Evolutionary conservation across 2,797 vertebrate genomes (phyloP).

Genomic region (Perodicticus potto): DNA sequence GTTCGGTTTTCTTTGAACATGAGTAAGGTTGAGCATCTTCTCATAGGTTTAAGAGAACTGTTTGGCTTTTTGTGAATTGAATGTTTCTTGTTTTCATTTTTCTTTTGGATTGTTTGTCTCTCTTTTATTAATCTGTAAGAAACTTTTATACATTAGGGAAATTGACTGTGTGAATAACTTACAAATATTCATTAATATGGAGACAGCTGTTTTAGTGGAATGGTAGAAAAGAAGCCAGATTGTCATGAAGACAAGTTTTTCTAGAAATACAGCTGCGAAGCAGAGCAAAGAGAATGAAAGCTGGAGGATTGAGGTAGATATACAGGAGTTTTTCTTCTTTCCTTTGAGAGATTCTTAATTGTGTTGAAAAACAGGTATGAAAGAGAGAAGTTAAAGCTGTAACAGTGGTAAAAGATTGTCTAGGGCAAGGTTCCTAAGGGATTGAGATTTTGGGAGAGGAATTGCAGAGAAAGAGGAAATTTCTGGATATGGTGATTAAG

Average conservation of each 20-base stretch:
- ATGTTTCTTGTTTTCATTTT: background rate
- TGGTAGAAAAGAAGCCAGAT: slow-evolving; percentile 34
- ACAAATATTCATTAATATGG: slow-evolving; percentile 27
- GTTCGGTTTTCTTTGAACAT: slow-evolving; percentile 15
- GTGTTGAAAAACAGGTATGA: slow-evolving; percentile 27
- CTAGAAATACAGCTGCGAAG: slow-evolving; percentile 54
- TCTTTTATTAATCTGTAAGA: slow-evolving; percentile 29
- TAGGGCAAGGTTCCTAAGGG: background rate
- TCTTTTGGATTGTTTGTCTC: background rate
- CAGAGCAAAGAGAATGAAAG: slow-evolving; percentile 10
- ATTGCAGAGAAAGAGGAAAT: slow-evolving; percentile 40
- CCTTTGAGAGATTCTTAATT: slow-evolving; percentile 37
- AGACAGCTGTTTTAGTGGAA: slow-evolving; percentile 49
- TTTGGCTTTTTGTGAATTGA: slow-evolving; percentile 53
- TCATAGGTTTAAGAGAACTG: slow-evolving; percentile 25
- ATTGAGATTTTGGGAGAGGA: background rate
- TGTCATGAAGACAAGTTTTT: slow-evolving; percentile 63
- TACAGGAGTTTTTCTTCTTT: slow-evolving; percentile 34
- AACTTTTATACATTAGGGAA: slow-evolving; percentile 3
- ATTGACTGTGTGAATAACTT: slow-evolving; percentile 60
- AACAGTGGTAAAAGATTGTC: background rate
- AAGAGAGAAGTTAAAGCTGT: background rate
- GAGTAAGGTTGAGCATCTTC: background rate
- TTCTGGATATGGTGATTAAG: background rate
- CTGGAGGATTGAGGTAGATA: background rate